Evolutionary conservation across 2,797 vertebrate genomes (phyloP), one percentile per base, ranked within the genome.

Genomic region (Typhlichthys eigenmanni): DNA sequence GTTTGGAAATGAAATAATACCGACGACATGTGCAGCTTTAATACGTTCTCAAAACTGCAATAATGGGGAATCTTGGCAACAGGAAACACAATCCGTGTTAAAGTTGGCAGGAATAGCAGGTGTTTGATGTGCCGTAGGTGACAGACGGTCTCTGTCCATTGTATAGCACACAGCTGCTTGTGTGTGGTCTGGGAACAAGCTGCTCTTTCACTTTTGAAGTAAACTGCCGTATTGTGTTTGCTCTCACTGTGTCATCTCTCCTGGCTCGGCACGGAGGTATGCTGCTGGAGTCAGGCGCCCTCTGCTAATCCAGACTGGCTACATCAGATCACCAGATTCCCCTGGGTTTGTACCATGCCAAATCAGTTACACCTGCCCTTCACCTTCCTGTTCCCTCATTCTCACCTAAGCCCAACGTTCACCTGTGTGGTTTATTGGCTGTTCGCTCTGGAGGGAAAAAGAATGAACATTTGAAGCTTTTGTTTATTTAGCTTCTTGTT

Each of bases 311-410:
- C 62, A 80, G 80, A 74, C 71, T 55, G 64, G 57, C 79, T 68
- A 58, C 78, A 78, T 85, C 72, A 83, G 69, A 81, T 76, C 66
- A 84, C 87, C 65, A 73, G 55, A 84, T 76, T 81, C 62, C 54
- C 75, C 62, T 29, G 58, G 14, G 61, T 17, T 80, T 78, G 79
- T 48, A 12, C 24, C 59, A 64, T 64, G 80, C 60, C 63, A 66
- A 38, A 79, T 79, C 69, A 76, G 80, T 78, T 83, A 79, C 77
- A 85, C 70, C 68, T 71, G 57, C 13, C 11, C 58, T 60, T 83
- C 64, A 81, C 77, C 72, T 84, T 74, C 75, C 24, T 69, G 47
- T 11, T 12, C 16, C 14, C n/a, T 10, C 72, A 64, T 19, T 63
- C 0, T 70, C 47, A 2, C 58, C 58, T 47, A 43, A 66, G 62